Percentiles rank a stretch among this genome's conserved stretches.
Conservation (phyloP, 1,140 invertebrate genomes). For the Helicoverpa armigera region DNA sequence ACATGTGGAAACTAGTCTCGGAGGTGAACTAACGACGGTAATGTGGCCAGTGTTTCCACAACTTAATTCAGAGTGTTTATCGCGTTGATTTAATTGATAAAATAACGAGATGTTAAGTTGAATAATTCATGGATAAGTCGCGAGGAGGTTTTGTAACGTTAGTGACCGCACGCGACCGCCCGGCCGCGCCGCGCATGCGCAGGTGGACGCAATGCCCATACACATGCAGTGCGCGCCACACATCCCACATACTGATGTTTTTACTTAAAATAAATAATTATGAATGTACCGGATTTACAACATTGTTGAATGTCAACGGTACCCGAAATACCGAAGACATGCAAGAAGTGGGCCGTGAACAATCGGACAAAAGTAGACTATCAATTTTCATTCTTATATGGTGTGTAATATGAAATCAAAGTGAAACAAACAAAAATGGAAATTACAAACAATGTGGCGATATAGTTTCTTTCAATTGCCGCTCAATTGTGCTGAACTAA, state of each 20-base stretch:
- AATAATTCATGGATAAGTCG: conserved; percentile 51
- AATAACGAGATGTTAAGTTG: conserved; percentile 47
- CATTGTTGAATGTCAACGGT: conserved; percentile 45
- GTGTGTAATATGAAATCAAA: conserved; percentile 23
- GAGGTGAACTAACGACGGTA: neutral
- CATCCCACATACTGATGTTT: conserved; percentile 32
- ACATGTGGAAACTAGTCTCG: neutral
- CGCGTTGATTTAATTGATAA: conserved; percentile 47
- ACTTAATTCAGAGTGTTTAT: conserved; percentile 40
- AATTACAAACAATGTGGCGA: conserved; percentile 44
- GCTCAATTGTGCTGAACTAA: conserved; percentile 50
- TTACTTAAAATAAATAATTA: conserved; percentile 43
- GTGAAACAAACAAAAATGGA: conserved; percentile 15
- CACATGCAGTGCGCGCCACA: conserved; percentile 44
- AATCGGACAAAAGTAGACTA: conserved; percentile 33
- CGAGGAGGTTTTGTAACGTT: conserved; percentile 39
- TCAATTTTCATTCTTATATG: conserved; percentile 16
- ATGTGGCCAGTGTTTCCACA: conserved; percentile 6
- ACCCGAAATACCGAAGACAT: conserved; percentile 38
- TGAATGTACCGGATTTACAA: conserved; percentile 42
- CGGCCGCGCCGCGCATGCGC: conserved; percentile 50
- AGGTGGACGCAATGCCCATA: conserved; percentile 54
- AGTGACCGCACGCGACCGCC: conserved; percentile 53
- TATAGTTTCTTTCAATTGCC: conserved; percentile 40
- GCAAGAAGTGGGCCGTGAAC: conserved; percentile 17